Conservation (phyloP, 2,888 invertebrate genomes). For the Neria commutata region DNA sequence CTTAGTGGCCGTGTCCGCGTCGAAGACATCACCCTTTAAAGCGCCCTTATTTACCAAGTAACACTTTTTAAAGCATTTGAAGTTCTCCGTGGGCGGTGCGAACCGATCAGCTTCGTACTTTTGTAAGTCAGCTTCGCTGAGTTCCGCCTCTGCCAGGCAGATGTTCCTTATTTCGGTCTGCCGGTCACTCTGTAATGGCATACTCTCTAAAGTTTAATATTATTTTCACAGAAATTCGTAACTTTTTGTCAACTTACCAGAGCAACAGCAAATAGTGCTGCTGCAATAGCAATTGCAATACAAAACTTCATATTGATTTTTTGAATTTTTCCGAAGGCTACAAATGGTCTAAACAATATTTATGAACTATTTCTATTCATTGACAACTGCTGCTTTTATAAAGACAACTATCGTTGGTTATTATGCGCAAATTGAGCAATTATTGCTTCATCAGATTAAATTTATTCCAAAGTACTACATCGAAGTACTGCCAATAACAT, state of each 20-base stretch:
- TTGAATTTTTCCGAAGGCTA: too few species aligned
- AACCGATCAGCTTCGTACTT: not conserved
- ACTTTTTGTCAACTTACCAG: not conserved
- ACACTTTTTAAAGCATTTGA: not conserved
- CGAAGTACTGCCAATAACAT: too few species aligned
- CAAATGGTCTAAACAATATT: too few species aligned
- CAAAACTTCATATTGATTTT: not conserved
- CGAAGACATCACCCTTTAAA: conserved; percentile 43
- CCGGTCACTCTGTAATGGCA: not conserved
- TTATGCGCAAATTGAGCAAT: too few species aligned
- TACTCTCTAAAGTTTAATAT: not conserved
- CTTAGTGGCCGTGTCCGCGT: conserved; percentile 34
- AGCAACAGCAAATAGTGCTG: not conserved
- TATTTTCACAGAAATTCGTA: not conserved
- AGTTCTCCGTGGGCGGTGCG: not conserved
- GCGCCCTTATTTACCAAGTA: conserved; percentile 40
- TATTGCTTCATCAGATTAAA: too few species aligned
- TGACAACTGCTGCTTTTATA: too few species aligned
- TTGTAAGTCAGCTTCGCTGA: not conserved
- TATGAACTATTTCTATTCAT: too few species aligned
- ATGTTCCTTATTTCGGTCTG: not conserved
- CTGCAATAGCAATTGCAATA: not conserved
- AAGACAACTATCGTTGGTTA: too few species aligned
- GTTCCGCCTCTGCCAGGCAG: conserved; percentile 16
- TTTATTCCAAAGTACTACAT: too few species aligned